Base-by-base conservation (phyloP, 2,888 invertebrate species). In the Neoitamus cyanurus region DNA sequence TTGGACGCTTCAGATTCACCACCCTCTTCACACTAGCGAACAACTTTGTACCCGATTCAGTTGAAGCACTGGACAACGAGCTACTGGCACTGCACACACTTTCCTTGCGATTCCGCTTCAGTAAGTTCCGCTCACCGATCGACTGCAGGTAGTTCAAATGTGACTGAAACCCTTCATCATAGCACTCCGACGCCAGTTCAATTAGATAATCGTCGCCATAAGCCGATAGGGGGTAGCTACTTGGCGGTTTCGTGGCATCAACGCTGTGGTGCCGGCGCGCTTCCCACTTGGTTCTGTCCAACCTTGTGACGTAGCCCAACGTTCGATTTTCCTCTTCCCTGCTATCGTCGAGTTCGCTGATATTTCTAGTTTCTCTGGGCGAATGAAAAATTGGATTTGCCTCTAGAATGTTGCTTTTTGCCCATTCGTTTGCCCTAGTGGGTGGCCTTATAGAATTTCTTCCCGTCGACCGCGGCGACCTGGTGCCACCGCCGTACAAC, bases 91-190 rank as follows among this genome's bases (percentile, higher is more conserved):
- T 83, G 72, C 85, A 20, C 15, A 20, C 15, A n/a, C 73, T 75
- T 46, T 83, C 68, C 11, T 87, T 84, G n/a, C 82, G 68, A 28
- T 69, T 37, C n/a, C 82, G 68, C 69, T 83, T 88, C 88, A 87
- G 87, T 34, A 87, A 87, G 88, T 89, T 90, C 87, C 88, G 88
- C 85, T 87, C 87, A 36, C 90, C 90, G 86, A 91, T 88, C 88
- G 90, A 89, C 89, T 90, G 88, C 85, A 91, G 88, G 87, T 91
- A 91, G 85, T 89, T 89, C 84, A 91, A 88, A 87, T 90, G 90
- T 37, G 88, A 87, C 37, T 89, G 88, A 88, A 90, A 89, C 84
- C 90, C 90, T 83, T 90, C 88, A 87, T 90, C 88, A 87, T 91
- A 91, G 86, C 89, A 90, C 84, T 89, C 88, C 75, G 88, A 88